Percentiles rank a stretch among this genome's conserved stretches.
phyloP scores from a whole-genome alignment of 2,797 vertebrate genomes.

The Enoplosus armatus region DNA sequence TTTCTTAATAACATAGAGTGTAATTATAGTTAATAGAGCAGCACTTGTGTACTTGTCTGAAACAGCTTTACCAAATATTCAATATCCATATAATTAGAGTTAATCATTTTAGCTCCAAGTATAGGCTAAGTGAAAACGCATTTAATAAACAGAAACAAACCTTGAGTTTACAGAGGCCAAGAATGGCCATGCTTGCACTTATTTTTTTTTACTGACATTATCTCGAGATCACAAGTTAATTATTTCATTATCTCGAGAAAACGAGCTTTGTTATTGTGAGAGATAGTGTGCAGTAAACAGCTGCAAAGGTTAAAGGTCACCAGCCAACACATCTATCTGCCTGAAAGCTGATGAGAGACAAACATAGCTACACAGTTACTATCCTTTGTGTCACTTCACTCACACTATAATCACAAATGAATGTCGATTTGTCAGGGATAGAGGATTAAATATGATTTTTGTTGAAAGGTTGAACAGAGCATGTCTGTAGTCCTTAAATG shows the following conservation, averaged over 20 bases:
- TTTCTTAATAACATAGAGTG: background rate
- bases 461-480: background rate
- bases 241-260: too few relatives aligned
- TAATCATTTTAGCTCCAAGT: background rate
- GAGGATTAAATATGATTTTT: background rate
- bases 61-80: background rate
- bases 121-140: background rate
- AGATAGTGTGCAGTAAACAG: conserved; percentile 19
- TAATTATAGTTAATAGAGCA: background rate
- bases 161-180: too few relatives aligned
- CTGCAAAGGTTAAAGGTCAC: conserved; percentile 23
- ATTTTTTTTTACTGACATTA: too few relatives aligned
- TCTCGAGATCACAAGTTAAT: too few relatives aligned
- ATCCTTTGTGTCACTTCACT: background rate
- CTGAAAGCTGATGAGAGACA: background rate
- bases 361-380: background rate
- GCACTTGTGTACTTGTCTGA: background rate
- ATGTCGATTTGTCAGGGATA: background rate
- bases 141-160: background rate
- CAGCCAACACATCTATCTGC: background rate
- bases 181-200: too few relatives aligned
- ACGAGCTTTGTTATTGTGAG: too few relatives aligned
- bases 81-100: background rate
- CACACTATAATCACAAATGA: background rate
- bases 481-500: background rate